Base-by-base conservation (phyloP, 2,113 vertebrate genomes). In the Deroptyus accipitrinus region DNA sequence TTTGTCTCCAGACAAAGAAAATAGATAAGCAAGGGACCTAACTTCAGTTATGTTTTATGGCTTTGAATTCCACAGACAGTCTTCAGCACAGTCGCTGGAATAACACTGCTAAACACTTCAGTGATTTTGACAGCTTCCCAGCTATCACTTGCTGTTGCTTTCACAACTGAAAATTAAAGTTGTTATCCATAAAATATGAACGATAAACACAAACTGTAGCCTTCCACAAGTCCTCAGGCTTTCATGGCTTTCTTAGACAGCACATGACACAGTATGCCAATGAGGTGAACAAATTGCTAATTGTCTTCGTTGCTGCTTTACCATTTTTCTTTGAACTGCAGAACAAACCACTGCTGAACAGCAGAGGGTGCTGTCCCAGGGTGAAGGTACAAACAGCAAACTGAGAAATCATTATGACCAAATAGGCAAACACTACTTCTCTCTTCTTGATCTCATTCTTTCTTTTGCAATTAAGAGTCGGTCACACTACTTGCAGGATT, bases 21-120 rank as follows among this genome's bases (percentile, higher is more conserved):
- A 76, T 5, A 83, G 64, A 52, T 76, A 90, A 94, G 20, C 86
- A 87, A 76, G 67, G 54, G 78, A 93, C 68, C 31, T 74, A 54
- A 46, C 67, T 96, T 83, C 20, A 87, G 52, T 33, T 69, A 17
- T 41, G 35, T 88, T 85, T 95, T 59, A 83, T 76, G 59, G 87
- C 72, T 91, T 66, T 62, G 27, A 92, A 95, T 92, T 88, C 82
- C 90, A 92, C 59, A 80, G 84, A 76, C 4, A 91, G 78, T 91
- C 84, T 44, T 89, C 89, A 94, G 91, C 67, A 87, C 0, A 87
- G 84, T 94, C 92, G 9, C 95, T 91, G 84, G 84, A 83, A 94
- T 76, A 96, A 94, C 93, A 94, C 54, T 92, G 87, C 92, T 95
- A 86, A 96, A 96, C 90, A 93, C 95, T 95, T 93, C 94, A 96